Conservation (phyloP, 2,888 invertebrate genomes). For the Andrena bicolor region DNA sequence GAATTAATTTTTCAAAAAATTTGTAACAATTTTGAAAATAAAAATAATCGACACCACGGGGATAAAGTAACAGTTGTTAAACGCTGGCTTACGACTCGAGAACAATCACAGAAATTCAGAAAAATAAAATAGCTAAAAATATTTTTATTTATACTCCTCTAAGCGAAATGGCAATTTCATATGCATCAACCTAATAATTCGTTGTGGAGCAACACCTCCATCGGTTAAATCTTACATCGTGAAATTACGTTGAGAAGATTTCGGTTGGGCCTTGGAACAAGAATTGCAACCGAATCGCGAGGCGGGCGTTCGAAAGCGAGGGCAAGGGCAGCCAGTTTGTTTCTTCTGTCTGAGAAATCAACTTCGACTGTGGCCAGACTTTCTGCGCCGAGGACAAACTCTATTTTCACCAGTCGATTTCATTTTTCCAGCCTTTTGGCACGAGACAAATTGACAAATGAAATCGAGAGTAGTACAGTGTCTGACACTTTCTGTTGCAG, state of each 20-base stretch:
- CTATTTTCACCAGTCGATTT: background rate
- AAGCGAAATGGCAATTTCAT: too few species aligned
- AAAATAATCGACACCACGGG: too few species aligned
- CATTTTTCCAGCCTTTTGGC: background rate
- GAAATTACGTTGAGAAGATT: background rate
- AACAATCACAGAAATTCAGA: too few species aligned
- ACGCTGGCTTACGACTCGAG: too few species aligned
- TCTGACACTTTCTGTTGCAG: too few species aligned
- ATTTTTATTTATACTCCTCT: too few species aligned
- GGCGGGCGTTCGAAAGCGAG: constrained; percentile 42
- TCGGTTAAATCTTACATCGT: background rate
- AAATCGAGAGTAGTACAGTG: too few species aligned
- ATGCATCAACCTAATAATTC: background rate
- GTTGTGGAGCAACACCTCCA: background rate
- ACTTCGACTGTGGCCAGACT: background rate
- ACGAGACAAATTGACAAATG: background rate
- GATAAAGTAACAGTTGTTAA: too few species aligned
- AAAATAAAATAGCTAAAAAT: too few species aligned
- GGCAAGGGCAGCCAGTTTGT: constrained; percentile 58
- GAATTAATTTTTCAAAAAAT: background rate
- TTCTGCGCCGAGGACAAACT: constrained; percentile 46
- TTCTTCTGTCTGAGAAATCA: constrained; percentile 19
- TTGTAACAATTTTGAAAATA: background rate
- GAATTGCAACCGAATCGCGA: background rate
- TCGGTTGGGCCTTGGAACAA: background rate